phyloP scores from a whole-genome alignment of 2,888 invertebrate species.

The Rhagium mordax region DNA sequence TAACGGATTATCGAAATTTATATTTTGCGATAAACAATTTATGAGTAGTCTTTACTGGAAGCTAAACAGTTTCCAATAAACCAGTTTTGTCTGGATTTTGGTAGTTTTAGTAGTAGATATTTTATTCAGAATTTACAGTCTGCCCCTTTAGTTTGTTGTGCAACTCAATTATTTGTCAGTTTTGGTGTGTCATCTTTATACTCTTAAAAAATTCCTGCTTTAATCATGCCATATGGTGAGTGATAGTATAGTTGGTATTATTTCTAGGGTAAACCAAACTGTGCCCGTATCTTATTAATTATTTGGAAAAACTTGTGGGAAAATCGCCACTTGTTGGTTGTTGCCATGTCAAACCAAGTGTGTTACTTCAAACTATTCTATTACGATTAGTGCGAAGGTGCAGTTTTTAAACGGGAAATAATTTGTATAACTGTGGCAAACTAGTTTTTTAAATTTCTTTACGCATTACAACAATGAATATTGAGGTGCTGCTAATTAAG shows the following conservation, averaged over 20 bases:
- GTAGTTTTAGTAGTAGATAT: slow-evolving; percentile 23
- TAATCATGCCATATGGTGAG: slow-evolving; percentile 19
- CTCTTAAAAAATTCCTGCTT: background rate
- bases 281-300: background rate
- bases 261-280: background rate
- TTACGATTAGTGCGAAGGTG: background rate
- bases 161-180: slow-evolving; percentile 8
- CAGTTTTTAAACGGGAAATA: background rate
- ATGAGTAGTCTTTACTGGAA: slow-evolving; percentile 5
- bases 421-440: too few relatives aligned
- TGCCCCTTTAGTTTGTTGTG: slow-evolving; percentile 13
- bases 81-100: slow-evolving; percentile 40
- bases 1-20: background rate
- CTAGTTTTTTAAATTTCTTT: too few relatives aligned
- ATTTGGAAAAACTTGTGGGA: background rate
- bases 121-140: slow-evolving; percentile 4
- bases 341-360: background rate
- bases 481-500: too few relatives aligned
- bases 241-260: background rate
- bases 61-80: slow-evolving; percentile 34
- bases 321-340: background rate
- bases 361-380: background rate
- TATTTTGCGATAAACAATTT: slow-evolving; percentile 10
- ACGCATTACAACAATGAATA: too few relatives aligned
- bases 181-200: background rate